Base-by-base conservation (phyloP, 2,888 invertebrate species). In the Caenorhabditis sp. region DNA sequence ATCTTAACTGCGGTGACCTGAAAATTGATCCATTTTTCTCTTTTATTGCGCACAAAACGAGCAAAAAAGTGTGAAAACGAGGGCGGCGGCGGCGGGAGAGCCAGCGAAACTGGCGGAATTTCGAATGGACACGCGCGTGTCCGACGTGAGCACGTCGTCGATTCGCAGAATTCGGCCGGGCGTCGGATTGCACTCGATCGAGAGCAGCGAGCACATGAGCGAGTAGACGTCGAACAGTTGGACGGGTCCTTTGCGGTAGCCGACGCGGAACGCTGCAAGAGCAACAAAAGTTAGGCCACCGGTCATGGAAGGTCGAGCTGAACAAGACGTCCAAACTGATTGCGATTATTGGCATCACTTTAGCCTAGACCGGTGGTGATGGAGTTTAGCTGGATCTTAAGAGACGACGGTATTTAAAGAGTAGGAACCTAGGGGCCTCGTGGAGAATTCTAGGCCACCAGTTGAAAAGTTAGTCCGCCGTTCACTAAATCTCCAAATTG, bases 1-100 rank as follows among this genome's bases (percentile, higher is more conserved):
- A 82, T 82, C 82, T 79, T 72, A 80, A 82, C 82, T 82, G 80
- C 82, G 82, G 82, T 72, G 80, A 77, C 66, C 76, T 71, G 53
- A 20, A 24, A 35, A 9, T 9, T 35, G 11, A 37, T 9, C 6
- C 20, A 3, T 41, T 41, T 41, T 27, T 50, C 17, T 1, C 30
- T n/a, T 27, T 46, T 46, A 13, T 46, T 7, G 9, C 8, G 5
- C n/a, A 24, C 2, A 46, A 46, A 46, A 46, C n/a, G n/a, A n/a
- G n/a, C n/a, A 26, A 32, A 9, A 55, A 41, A 0, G 55, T 37
- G 11, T 43, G 37, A 30, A 11, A 43, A 9, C 20, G 37, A 48
- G 24, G 30, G 30, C n/a, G n/a, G n/a, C n/a, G n/a, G n/a, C n/a
- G n/a, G n/a, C n/a, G n/a, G n/a, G n/a, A n/a, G n/a, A n/a, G n/a